These are phyloP conservation scores for Trissolcus basalis DNA, from an alignment of 1,140 invertebrate species.

Conservation along the genomic window DNA sequence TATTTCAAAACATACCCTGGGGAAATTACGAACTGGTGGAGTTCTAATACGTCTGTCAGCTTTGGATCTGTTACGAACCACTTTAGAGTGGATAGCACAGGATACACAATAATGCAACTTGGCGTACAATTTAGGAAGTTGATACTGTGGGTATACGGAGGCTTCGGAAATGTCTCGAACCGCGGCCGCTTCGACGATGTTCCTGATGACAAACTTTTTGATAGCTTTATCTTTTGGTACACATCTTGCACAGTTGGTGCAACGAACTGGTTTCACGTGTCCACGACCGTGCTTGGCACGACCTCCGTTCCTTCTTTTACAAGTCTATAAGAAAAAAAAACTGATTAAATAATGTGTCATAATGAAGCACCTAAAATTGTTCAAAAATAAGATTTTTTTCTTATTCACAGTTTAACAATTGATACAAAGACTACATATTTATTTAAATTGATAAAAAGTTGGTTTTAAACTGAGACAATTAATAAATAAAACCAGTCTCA, in stretches of 20 bases:
- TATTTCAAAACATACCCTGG: conserved; percentile 81
- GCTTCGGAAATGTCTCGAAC: conserved; percentile 99
- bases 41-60: conserved; percentile 96
- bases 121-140: conserved; percentile 99
- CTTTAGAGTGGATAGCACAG: conserved; percentile 99
- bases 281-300: conserved; percentile 99
- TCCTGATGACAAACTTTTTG: conserved; percentile 99
- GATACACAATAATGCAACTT: conserved; percentile 99
- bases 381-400: too few species aligned
- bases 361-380: too few species aligned
- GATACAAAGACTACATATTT: too few species aligned
- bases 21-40: conserved; percentile 94
- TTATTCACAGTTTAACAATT: too few species aligned
- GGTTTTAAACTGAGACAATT: too few species aligned
- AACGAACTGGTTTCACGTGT: conserved; percentile 97
- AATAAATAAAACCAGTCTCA: too few species aligned
- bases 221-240: conserved; percentile 99
- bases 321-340: conserved; percentile 83
- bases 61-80: conserved; percentile 98
- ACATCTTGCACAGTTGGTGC: conserved; percentile 99
- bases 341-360: background rate
- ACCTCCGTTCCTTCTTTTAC: conserved; percentile 98
- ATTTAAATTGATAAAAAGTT: too few species aligned
- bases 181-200: conserved; percentile 99
- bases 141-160: conserved; percentile 93